These are phyloP conservation scores for Cantharis nigra DNA, from an alignment of 2,888 invertebrate species.

Conservation along the genomic window DNA sequence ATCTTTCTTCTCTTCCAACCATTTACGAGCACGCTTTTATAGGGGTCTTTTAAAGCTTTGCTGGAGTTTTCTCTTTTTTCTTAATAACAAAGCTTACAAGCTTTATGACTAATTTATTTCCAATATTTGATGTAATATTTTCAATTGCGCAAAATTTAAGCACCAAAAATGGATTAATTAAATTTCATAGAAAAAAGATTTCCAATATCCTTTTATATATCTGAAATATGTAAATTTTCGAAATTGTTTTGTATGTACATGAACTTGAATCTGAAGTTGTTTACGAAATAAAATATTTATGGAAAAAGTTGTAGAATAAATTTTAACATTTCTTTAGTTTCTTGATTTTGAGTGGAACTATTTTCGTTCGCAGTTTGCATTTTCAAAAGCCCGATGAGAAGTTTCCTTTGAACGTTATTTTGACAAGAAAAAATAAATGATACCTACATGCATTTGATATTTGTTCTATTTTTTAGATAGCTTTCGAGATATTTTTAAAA, in stretches of 20 bases:
- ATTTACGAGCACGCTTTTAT: not conserved
- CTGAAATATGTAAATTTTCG: not conserved
- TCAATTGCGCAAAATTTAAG: not conserved
- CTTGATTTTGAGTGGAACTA: not conserved
- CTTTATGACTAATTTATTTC: not conserved
- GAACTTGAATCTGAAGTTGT: not conserved
- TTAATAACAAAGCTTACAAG: not conserved
- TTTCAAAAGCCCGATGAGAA: not conserved
- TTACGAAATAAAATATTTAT: not conserved
- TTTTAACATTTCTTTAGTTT: not conserved
- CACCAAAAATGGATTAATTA: not conserved
- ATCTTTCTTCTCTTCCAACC: not conserved
- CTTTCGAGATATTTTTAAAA: not conserved
- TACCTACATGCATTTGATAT: not conserved
- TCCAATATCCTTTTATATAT: not conserved
- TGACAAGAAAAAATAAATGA: not conserved
- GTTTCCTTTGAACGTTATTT: not conserved
- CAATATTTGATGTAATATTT: not conserved
- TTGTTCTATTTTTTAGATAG: not conserved
- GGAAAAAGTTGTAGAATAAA: not conserved
- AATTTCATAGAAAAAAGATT: not conserved
- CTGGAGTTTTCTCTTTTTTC: not conserved
- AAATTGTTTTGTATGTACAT: not conserved
- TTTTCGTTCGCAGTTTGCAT: not conserved
- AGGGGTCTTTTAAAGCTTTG: not conserved